Percentiles rank a stretch among this genome's conserved stretches.
Evolutionary conservation across 2,888 invertebrate genomes (phyloP).

Genomic region (Stenchaetothrips biformis): DNA sequence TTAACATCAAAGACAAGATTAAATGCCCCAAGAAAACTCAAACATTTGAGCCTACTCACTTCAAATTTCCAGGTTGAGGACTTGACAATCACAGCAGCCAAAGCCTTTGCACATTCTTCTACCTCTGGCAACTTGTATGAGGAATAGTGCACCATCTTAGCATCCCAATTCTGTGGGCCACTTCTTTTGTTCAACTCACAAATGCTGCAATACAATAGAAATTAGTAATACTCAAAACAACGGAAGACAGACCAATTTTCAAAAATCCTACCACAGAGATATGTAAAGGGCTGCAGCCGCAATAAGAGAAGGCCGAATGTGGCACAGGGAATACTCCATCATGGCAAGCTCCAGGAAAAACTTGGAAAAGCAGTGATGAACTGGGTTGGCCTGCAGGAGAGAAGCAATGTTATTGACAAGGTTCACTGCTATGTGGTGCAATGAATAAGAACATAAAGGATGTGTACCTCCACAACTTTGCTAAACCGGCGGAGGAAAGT

Average conservation of each 20-base stretch:
- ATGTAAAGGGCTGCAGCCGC: constrained; percentile 77
- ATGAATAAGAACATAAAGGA: constrained; percentile 30
- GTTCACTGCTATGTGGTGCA: neutral
- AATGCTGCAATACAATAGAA: constrained; percentile 36
- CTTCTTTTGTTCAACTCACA: constrained; percentile 44
- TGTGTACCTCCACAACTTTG: constrained; percentile 49
- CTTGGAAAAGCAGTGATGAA: constrained; percentile 77
- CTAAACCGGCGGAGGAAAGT: constrained; percentile 81
- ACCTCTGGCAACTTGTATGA: constrained; percentile 66
- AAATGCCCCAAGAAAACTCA: neutral
- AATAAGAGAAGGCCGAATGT: constrained; percentile 74
- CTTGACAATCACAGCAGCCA: constrained; percentile 64
- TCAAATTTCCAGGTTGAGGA: constrained; percentile 67
- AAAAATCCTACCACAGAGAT: constrained; percentile 54
- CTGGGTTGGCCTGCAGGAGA: constrained; percentile 55
- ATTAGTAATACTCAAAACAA: constrained; percentile 33
- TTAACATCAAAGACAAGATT: neutral
- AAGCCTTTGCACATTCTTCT: constrained; percentile 59
- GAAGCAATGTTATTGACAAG: constrained; percentile 30
- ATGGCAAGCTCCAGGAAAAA: constrained; percentile 84
- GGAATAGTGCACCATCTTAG: constrained; percentile 70
- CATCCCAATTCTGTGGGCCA: constrained; percentile 61
- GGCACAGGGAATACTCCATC: constrained; percentile 72
- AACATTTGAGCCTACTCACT: constrained; percentile 41
- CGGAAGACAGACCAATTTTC: constrained; percentile 40